Conservation (phyloP, 2,888 invertebrate species). For the Amphipyra tragopoginis region DNA sequence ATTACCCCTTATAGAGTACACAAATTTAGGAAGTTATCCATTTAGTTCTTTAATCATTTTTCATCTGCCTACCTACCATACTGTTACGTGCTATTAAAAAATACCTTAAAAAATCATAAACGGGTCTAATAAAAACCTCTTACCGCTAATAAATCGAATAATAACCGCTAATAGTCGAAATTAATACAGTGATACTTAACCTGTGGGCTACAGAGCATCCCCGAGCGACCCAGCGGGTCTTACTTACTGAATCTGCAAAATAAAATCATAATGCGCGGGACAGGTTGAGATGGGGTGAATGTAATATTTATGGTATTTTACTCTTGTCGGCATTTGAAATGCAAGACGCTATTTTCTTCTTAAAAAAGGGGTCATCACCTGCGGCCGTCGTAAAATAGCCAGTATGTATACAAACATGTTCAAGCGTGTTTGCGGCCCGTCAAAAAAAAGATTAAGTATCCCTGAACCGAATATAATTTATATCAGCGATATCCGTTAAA, state of each 20-base stretch:
- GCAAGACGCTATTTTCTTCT: slow-evolving; percentile 28
- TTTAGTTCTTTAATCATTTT: too few relatives aligned
- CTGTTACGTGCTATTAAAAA: background rate
- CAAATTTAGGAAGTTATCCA: too few relatives aligned
- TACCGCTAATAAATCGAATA: slow-evolving; percentile 6
- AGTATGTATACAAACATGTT: slow-evolving; percentile 11
- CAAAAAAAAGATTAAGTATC: slow-evolving; percentile 26
- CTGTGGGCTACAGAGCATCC: slow-evolving; percentile 3
- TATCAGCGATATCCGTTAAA: slow-evolving; percentile 26
- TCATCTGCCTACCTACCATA: too few relatives aligned
- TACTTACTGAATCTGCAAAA: slow-evolving; percentile 38
- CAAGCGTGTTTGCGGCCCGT: slow-evolving; percentile 16
- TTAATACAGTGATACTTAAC: slow-evolving; percentile 33
- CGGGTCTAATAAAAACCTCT: background rate
- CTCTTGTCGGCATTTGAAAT: slow-evolving; percentile 31
- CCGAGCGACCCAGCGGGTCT: slow-evolving; percentile 18
- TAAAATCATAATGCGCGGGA: slow-evolving; percentile 40
- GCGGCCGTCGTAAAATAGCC: slow-evolving; percentile 35
- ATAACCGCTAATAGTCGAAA: slow-evolving; percentile 24
- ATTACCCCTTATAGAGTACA: too few relatives aligned
- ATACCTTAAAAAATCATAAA: background rate
- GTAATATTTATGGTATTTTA: slow-evolving; percentile 41
- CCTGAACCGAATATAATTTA: slow-evolving; percentile 10
- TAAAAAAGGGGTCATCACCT: slow-evolving; percentile 35
- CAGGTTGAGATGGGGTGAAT: slow-evolving; percentile 35